phyloP scores from a whole-genome alignment of 2,888 invertebrate species.

The Adelphocoris suturalis region DNA sequence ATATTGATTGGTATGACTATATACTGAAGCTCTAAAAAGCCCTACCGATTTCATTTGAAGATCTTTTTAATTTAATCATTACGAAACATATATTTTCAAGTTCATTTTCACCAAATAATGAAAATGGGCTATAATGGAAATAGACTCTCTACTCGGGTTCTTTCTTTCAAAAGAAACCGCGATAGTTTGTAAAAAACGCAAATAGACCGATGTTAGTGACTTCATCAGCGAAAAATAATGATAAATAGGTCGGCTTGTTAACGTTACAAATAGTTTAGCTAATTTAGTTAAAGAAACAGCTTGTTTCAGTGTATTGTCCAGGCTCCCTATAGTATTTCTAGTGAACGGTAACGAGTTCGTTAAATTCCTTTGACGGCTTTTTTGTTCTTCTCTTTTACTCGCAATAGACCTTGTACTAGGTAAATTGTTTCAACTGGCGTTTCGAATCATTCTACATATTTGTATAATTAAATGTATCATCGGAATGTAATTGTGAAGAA shows the following conservation, averaged over 20 bases:
- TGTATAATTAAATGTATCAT: too few species aligned
- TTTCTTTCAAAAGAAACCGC: neutral
- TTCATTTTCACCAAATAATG: too few species aligned
- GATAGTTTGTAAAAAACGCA: neutral
- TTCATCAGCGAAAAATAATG: conserved; percentile 24
- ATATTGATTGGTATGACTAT: too few species aligned
- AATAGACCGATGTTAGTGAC: neutral
- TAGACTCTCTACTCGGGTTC: too few species aligned
- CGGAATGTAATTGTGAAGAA: too few species aligned
- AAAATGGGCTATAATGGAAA: too few species aligned
- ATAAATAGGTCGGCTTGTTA: conserved; percentile 39
- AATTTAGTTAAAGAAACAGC: conserved; percentile 35
- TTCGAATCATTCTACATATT: too few species aligned
- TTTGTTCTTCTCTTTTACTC: neutral
- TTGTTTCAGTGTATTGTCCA: neutral
- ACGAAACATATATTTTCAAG: too few species aligned
- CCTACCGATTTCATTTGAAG: too few species aligned
- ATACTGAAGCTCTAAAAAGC: too few species aligned
- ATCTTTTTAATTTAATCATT: too few species aligned
- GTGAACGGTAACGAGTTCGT: conserved; percentile 13
- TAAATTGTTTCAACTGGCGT: too few species aligned
- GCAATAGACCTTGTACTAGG: neutral
- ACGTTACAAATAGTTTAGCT: conserved; percentile 27
- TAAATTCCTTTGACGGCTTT: conserved; percentile 31
- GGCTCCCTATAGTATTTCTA: neutral